Percentiles rank a stretch among this genome's conserved stretches.
Conservation (phyloP, 2,797 vertebrate genomes). For the Anomalospiza imberbis region DNA sequence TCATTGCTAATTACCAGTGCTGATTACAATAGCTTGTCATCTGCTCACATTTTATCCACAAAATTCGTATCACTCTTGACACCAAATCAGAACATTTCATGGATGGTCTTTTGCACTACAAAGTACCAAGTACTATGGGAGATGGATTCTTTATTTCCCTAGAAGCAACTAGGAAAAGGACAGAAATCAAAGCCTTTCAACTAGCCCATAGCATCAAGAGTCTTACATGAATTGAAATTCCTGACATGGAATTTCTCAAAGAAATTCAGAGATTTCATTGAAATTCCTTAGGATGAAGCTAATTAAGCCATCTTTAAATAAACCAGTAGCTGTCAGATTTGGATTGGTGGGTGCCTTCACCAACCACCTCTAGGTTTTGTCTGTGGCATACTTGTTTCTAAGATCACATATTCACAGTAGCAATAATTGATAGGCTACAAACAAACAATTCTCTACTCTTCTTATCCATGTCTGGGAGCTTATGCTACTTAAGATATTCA, state of each 20-base stretch:
- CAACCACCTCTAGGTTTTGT: neutral
- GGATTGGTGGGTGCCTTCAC: neutral
- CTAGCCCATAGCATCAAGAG: neutral
- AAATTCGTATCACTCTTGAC: neutral
- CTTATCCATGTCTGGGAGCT: neutral
- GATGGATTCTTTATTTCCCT: neutral
- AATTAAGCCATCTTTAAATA: neutral
- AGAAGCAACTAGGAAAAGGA: neutral
- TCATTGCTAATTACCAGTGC: neutral
- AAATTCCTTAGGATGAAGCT: neutral
- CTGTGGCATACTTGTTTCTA: neutral
- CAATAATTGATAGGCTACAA: neutral
- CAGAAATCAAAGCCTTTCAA: constrained; percentile 17
- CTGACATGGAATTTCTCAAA: neutral
- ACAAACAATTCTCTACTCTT: neutral
- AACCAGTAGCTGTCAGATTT: neutral
- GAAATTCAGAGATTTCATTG: neutral
- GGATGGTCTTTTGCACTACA: neutral
- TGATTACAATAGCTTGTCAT: neutral
- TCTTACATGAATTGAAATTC: neutral
- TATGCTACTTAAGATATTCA: neutral
- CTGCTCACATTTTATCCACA: neutral
- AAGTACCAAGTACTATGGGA: neutral
- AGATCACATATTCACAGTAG: neutral
- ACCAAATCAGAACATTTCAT: neutral